Percentiles rank a stretch among this genome's conserved stretches.
Conservation (phyloP, 2,797 vertebrate genomes). For the Sebastes ruberrimus region DNA sequence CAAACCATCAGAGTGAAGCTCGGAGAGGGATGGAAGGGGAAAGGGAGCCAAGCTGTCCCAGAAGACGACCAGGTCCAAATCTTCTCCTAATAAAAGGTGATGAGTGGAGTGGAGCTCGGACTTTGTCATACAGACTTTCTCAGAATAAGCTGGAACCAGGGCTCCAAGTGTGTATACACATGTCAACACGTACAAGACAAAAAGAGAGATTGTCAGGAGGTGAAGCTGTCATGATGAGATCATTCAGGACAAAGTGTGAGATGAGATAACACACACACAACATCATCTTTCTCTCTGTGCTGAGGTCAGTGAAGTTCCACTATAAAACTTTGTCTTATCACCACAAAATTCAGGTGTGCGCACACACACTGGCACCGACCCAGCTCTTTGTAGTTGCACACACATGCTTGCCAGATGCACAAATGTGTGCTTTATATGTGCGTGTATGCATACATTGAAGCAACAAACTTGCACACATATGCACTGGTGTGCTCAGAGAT, state of each 20-base stretch:
- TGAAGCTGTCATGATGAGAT: conserved; percentile 22
- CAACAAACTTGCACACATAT: neutral
- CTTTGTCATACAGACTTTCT: conserved; percentile 13
- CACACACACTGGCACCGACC: neutral
- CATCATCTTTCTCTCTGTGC: conserved; percentile 24
- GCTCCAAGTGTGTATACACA: neutral
- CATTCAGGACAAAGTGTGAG: conserved; percentile 34
- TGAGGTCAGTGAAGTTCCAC: conserved; percentile 34
- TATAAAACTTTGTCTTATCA: conserved; percentile 3
- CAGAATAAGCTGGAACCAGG: neutral
- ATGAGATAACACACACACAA: conserved; percentile 35
- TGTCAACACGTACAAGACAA: neutral
- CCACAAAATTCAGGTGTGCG: neutral
- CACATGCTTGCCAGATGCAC: conserved; percentile 40
- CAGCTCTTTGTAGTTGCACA: conserved; percentile 31
- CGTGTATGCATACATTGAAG: neutral
- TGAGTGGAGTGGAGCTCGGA: conserved; percentile 20
- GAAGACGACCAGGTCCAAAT: conserved; percentile 4
- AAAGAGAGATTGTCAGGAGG: neutral
- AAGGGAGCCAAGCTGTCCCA: neutral
- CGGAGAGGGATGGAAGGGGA: neutral
- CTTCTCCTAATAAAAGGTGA: conserved; percentile 45
- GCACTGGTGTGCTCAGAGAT: neutral
- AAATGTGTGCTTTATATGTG: neutral
- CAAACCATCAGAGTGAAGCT: neutral